Base-by-base conservation (phyloP, 2,797 vertebrate genomes). In the Rhinella marina region DNA sequence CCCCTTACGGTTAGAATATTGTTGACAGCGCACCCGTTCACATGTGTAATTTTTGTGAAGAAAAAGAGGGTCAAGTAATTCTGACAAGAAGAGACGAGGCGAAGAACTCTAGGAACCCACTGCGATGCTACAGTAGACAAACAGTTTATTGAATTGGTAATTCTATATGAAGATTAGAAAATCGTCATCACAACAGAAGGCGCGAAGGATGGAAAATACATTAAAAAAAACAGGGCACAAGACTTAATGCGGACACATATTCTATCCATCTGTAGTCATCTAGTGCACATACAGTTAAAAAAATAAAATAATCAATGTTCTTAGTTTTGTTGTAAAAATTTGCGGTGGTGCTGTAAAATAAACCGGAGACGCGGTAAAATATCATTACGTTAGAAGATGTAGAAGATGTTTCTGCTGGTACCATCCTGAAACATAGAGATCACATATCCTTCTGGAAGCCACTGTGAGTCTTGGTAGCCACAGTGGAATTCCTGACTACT, bases 111-210 rank as follows among this genome's bases (percentile, higher is more conserved):
- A 75, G 41, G 75, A 77, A 87, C 16, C 48, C 56, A 50, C 56
- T 48, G 70, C 11, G 79, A 68, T 17, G 62, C 66, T 75, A 25
- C 66, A 73, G 80, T 57, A 41, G 57, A 72, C 81, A 79, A 73
- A 48, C 73, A 81, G 68, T 83, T 83, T 82, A 82, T 70, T 83
- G 50, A 83, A 83, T 77, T 77, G 52, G 61, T 61, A 84, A 57
- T 57, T 84, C 54, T 84, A 84, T 73, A 61, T 84, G 56, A 84
- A 59, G 82, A 84, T 84, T 61, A 84, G 32, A 84, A 87, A 76
- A 82, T 77, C 7, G 57, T 82, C 41, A 82, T 50, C 59, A 59
- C 59, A 52, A 78, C 41, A 87, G 19, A 64, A 62, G 56, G 70
- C 70, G 41, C 6, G 61, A 76, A 77, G 83, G 64, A 85, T 75